These are phyloP conservation scores for Liparis tanakae DNA, from an alignment of 2,797 vertebrate species.

Conservation along the genomic window DNA sequence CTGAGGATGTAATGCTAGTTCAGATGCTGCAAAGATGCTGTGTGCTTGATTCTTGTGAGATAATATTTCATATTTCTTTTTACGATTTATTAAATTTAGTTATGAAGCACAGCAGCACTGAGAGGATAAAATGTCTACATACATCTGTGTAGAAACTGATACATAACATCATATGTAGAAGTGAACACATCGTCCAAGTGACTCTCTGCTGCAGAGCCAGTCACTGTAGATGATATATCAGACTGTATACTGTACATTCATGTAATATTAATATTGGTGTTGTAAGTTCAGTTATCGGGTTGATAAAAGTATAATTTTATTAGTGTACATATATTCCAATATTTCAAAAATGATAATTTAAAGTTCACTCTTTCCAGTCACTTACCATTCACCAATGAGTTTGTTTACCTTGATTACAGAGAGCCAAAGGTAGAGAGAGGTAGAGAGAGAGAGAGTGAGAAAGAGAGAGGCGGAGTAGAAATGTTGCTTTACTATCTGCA, in stretches of 20 bases:
- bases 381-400: conserved; percentile 69
- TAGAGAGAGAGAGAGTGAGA: no score
- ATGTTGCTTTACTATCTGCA: background rate
- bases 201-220: background rate
- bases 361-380: conserved; percentile 70
- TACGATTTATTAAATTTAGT: conserved; percentile 13
- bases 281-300: background rate
- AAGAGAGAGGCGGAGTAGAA: conserved; percentile 1
- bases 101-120: conserved; percentile 8
- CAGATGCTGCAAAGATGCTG: background rate
- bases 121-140: conserved; percentile 29
- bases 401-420: conserved; percentile 63
- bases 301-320: background rate
- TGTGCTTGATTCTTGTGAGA: conserved; percentile 4
- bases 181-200: background rate
- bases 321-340: conserved; percentile 30
- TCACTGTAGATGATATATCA: conserved; percentile 16
- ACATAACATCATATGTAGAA: background rate
- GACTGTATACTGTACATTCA: conserved; percentile 32
- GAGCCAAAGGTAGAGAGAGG: conserved; percentile 44
- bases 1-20: conserved; percentile 18
- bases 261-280: conserved; percentile 20
- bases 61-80: conserved; percentile 22
- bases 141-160: conserved; percentile 20
- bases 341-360: background rate